phyloP scores from a whole-genome alignment of 2,888 invertebrate genomes.

The Leptogaster cylindrica region DNA sequence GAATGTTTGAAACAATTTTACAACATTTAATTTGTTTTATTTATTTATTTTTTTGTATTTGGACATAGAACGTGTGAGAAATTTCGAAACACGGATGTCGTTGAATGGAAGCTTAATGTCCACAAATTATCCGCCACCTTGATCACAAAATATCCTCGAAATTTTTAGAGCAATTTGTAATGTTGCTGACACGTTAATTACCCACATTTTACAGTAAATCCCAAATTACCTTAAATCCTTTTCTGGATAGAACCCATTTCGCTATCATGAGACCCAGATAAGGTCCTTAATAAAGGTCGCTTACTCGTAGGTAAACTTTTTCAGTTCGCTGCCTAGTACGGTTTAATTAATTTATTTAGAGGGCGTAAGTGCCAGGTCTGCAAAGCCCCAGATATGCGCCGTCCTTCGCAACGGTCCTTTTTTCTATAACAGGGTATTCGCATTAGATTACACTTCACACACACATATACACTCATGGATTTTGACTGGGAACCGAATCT shows the following conservation, averaged over 20 bases:
- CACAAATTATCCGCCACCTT: too few relatives aligned
- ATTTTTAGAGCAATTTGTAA: slow-evolving; percentile 2
- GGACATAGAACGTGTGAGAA: not conserved
- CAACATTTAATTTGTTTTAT: not conserved
- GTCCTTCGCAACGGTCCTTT: not conserved
- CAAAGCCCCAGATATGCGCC: not conserved
- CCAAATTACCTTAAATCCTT: slow-evolving; percentile 22
- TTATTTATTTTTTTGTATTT: not conserved
- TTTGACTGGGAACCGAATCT: not conserved
- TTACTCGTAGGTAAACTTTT: not conserved
- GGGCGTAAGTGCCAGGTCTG: slow-evolving; percentile 1
- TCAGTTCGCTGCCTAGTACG: not conserved
- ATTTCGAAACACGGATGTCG: too few relatives aligned
- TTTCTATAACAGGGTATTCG: not conserved
- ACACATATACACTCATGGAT: too few relatives aligned
- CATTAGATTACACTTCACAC: too few relatives aligned
- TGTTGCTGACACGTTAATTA: slow-evolving; percentile 15
- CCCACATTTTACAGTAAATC: slow-evolving; percentile 25
- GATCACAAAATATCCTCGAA: not conserved
- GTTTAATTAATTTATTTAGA: slow-evolving; percentile 25
- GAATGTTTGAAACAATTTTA: not conserved
- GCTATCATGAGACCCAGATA: slow-evolving; percentile 1
- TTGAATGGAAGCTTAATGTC: too few relatives aligned
- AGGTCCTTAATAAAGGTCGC: slow-evolving; percentile 14
- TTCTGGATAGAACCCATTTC: slow-evolving; percentile 7